phyloP scores from a whole-genome alignment of 1,140 invertebrate species.

The Scaptomyza hsui region DNA sequence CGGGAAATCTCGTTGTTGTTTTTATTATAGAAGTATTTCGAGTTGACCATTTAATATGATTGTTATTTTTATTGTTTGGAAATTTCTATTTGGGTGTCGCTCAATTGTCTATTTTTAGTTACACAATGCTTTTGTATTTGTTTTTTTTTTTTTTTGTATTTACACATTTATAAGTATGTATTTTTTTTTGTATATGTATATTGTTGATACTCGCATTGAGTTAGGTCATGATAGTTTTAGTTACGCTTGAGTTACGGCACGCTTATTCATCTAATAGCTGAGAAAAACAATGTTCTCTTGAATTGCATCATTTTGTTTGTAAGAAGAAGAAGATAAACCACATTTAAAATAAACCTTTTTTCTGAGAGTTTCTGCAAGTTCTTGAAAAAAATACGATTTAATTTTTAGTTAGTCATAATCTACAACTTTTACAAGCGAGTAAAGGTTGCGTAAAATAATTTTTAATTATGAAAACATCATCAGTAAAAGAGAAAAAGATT shows the following conservation, averaged over 20 bases:
- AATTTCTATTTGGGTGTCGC: conserved; percentile 24
- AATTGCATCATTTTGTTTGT: too few species aligned
- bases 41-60: conserved; percentile 44
- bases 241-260: conserved; percentile 32
- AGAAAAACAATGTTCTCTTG: neutral
- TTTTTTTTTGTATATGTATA: neutral
- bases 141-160: neutral
- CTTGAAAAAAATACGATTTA: too few species aligned
- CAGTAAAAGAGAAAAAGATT: too few species aligned
- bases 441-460: too few species aligned
- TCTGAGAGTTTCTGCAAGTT: too few species aligned
- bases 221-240: conserved; percentile 56
- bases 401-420: too few species aligned
- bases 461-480: too few species aligned
- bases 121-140: neutral
- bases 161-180: conserved; percentile 5
- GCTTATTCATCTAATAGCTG: conserved; percentile 8
- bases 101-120: conserved; percentile 3
- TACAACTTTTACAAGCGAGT: too few species aligned
- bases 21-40: too few species aligned
- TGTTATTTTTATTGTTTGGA: neutral
- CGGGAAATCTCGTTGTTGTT: too few species aligned
- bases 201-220: conserved; percentile 33
- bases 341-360: too few species aligned
- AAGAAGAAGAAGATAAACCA: too few species aligned